phyloP scores from a whole-genome alignment of 1,140 invertebrate genomes.

The Drosophila oshimai region DNA sequence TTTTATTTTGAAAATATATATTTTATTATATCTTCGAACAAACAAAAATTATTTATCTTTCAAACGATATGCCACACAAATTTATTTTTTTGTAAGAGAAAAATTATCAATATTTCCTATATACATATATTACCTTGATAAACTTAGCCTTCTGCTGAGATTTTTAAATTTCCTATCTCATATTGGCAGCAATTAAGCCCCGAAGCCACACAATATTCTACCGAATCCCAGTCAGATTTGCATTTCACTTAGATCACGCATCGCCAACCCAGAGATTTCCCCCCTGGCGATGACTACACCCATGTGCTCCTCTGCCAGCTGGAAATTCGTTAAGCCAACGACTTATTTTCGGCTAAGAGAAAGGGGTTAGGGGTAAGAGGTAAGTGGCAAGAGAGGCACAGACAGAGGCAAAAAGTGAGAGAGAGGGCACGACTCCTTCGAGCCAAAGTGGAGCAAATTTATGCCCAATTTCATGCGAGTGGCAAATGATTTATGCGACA shows the following conservation, averaged over 20 bases:
- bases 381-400: too few relatives aligned
- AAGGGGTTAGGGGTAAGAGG: neutral
- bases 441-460: conserved; percentile 79
- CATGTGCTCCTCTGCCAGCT: conserved; percentile 35
- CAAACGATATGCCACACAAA: too few relatives aligned
- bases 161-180: neutral
- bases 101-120: too few relatives aligned
- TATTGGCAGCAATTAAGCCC: conserved; percentile 3
- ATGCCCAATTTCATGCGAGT: conserved; percentile 81
- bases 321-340: conserved; percentile 71
- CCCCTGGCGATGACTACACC: conserved; percentile 20
- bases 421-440: conserved; percentile 10
- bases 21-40: too few relatives aligned
- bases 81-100: too few relatives aligned
- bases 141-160: neutral
- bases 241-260: conserved; percentile 31
- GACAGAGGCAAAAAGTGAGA: neutral
- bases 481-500: conserved; percentile 80
- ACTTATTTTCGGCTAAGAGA: conserved; percentile 46
- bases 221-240: conserved; percentile 7
- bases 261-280: conserved; percentile 22
- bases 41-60: too few relatives aligned
- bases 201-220: neutral
- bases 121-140: too few relatives aligned
- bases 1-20: too few relatives aligned